These are phyloP conservation scores for Olivierus martensii DNA, from an alignment of 1,140 invertebrate species.

Conservation along the genomic window DNA sequence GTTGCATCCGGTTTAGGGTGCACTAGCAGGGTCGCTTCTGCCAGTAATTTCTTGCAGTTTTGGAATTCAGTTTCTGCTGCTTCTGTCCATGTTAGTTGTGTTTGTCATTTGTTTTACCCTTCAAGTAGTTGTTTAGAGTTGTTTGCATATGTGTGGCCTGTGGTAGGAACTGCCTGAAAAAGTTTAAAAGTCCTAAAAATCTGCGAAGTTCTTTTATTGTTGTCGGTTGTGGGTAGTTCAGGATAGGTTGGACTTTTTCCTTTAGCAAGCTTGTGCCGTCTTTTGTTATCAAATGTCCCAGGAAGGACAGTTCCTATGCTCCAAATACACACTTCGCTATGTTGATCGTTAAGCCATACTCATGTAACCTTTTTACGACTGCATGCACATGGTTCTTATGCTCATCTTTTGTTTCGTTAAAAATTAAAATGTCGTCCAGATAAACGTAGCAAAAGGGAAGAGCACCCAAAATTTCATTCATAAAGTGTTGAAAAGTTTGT, in stretches of 20 bases:
- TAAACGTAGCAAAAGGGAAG: background rate
- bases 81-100: background rate
- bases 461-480: background rate
- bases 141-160: background rate
- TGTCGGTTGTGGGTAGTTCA: background rate
- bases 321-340: background rate
- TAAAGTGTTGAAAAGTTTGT: background rate
- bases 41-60: constrained; percentile 25
- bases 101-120: background rate
- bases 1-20: background rate
- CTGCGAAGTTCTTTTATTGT: background rate
- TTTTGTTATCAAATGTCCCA: background rate
- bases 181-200: background rate
- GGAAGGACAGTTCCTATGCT: background rate
- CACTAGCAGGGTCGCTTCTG: constrained; percentile 2
- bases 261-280: background rate
- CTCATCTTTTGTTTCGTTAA: background rate
- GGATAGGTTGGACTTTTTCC: background rate
- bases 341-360: background rate
- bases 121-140: background rate
- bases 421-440: constrained; percentile 4
- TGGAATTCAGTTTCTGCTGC: constrained; percentile 27
- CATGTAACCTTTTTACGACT: background rate
- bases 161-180: background rate
- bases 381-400: background rate